phyloP scores from a whole-genome alignment of 2,797 vertebrate genomes.

The Bucorvus abyssinicus region DNA sequence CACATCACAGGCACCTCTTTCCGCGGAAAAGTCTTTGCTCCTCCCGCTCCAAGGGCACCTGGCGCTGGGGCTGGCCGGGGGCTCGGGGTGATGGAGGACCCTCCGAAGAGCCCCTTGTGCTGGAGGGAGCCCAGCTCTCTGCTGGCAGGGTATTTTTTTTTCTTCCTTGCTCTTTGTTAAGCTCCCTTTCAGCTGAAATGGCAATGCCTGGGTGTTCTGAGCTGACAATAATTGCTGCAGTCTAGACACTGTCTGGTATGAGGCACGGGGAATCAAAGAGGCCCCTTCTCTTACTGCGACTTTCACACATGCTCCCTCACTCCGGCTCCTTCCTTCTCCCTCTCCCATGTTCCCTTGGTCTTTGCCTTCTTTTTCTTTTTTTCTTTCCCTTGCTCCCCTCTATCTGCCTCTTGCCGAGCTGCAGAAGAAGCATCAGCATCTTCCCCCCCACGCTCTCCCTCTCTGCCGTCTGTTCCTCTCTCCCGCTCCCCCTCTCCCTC shows the following conservation, averaged over 20 bases:
- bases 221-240: slow-evolving; percentile 92
- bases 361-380: slow-evolving; percentile 72
- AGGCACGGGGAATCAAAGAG: slow-evolving; percentile 76
- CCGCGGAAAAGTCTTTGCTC: neutral
- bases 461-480: slow-evolving; percentile 46
- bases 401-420: slow-evolving; percentile 27
- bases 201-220: slow-evolving; percentile 88
- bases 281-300: slow-evolving; percentile 69
- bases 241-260: slow-evolving; percentile 95
- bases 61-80: neutral
- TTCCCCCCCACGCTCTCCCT: slow-evolving; percentile 55
- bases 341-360: slow-evolving; percentile 77
- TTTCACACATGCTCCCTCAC: slow-evolving; percentile 68
- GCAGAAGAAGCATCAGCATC: slow-evolving; percentile 59
- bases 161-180: slow-evolving; percentile 80
- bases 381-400: slow-evolving; percentile 22
- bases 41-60: neutral
- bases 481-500: slow-evolving; percentile 18
- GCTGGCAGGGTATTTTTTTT: slow-evolving; percentile 51
- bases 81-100: neutral
- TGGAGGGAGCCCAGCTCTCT: slow-evolving; percentile 50
- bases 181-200: slow-evolving; percentile 87
- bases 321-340: slow-evolving; percentile 47
- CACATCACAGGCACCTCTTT: accelerated
- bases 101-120: slow-evolving; percentile 19